These are phyloP conservation scores for Miniopterus natalensis DNA, from an alignment of 2,113 vertebrate species.

Conservation along the genomic window DNA sequence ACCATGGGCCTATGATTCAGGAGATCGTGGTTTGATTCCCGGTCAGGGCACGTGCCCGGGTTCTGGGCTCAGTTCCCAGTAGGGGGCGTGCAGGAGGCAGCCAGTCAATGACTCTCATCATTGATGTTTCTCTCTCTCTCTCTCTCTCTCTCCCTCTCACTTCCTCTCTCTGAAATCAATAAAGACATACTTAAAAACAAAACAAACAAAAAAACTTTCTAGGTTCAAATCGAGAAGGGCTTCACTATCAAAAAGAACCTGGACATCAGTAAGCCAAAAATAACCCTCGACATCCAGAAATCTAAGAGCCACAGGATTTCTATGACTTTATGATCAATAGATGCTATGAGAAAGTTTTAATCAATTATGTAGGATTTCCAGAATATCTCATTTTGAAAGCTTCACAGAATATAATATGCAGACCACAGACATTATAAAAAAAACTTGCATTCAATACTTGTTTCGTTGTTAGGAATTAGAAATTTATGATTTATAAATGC, in stretches of 20 bases:
- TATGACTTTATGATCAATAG: neutral
- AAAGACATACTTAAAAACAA: too few relatives aligned
- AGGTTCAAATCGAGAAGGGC: neutral
- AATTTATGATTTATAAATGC: neutral
- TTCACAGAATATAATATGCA: neutral
- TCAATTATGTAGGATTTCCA: conserved; percentile 11
- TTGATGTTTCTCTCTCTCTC: too few relatives aligned
- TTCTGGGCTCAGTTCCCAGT: too few relatives aligned
- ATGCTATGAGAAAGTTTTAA: neutral
- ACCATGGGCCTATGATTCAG: too few relatives aligned
- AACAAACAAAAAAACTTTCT: neutral
- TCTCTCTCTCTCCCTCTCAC: too few relatives aligned
- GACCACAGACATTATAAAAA: neutral
- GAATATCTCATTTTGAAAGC: neutral
- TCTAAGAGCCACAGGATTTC: neutral
- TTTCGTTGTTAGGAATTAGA: conserved; percentile 20
- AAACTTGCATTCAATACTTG: neutral
- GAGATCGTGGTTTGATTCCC: too few relatives aligned
- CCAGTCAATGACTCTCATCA: too few relatives aligned
- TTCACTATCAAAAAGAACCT: neutral
- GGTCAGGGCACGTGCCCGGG: too few relatives aligned
- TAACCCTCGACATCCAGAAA: neutral
- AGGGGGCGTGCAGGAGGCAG: too few relatives aligned
- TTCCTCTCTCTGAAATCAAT: too few relatives aligned
- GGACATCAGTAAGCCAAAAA: neutral